Conservation (phyloP, 2,113 vertebrate genomes). For the Myiozetetes cayanensis region DNA sequence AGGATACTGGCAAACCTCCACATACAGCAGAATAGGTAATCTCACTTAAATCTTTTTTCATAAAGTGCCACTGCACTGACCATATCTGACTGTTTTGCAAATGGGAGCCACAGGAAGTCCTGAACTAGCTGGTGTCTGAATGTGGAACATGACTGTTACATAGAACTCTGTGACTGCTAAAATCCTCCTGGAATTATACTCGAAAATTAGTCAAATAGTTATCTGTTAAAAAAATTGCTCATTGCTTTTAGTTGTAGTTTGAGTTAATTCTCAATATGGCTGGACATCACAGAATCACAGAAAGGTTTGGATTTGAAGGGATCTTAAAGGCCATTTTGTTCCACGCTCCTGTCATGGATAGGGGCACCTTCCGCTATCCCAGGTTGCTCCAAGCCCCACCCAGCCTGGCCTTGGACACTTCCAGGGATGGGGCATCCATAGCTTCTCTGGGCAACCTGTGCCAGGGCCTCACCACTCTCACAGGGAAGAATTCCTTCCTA, state of each 20-base stretch:
- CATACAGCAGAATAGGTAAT: neutral
- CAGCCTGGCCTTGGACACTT: neutral
- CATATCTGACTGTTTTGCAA: neutral
- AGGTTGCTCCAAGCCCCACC: neutral
- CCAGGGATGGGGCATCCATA: neutral
- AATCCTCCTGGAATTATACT: neutral
- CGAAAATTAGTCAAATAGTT: neutral
- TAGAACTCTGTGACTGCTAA: neutral
- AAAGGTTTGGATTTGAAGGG: neutral
- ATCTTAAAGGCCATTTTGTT: neutral
- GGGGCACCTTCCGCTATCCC: fast-evolving
- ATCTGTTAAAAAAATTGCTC: neutral
- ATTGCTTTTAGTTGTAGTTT: neutral
- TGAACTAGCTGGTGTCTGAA: neutral
- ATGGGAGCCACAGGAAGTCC: neutral
- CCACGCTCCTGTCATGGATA: neutral
- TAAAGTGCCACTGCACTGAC: neutral
- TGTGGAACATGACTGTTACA: neutral
- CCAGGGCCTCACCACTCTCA: neutral
- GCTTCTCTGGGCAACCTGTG: neutral
- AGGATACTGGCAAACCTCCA: neutral
- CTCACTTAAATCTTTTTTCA: neutral
- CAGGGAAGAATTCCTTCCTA: neutral
- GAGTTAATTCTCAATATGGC: neutral
- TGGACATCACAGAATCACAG: neutral